These are phyloP conservation scores for Anastrepha obliqua DNA, from an alignment of 1,140 invertebrate genomes.

Conservation along the genomic window DNA sequence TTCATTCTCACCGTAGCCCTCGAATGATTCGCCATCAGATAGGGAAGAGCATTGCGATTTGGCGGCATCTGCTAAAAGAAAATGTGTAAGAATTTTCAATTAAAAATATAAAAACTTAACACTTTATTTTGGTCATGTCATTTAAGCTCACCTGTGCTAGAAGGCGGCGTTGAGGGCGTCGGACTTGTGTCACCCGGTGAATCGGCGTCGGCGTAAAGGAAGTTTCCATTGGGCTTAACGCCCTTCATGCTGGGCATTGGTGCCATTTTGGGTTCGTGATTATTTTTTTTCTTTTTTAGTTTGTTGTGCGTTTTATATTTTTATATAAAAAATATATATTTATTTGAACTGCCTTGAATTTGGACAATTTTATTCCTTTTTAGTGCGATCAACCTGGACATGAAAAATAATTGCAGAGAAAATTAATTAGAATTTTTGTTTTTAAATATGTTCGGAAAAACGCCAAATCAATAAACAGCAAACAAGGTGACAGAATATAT, in stretches of 20 bases:
- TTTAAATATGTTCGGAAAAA: not conserved
- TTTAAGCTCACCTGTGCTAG: constrained; percentile 68
- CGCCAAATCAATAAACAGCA: too few species aligned
- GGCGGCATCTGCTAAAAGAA: constrained; percentile 65
- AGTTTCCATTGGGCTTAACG: constrained; percentile 66
- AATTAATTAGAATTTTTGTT: constrained; percentile 19
- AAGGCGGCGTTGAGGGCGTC: constrained; percentile 71
- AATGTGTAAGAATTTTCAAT: not conserved
- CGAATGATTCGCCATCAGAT: constrained; percentile 81
- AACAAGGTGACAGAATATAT: too few species aligned
- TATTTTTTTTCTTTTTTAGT: not conserved
- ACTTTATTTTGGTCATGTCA: not conserved
- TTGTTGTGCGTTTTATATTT: not conserved
- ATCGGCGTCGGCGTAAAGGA: constrained; percentile 68
- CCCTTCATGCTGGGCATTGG: constrained; percentile 70
- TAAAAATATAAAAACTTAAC: not conserved
- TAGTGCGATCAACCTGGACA: not conserved
- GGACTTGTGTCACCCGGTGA: constrained; percentile 65
- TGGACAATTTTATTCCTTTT: not conserved
- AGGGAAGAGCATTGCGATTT: constrained; percentile 78
- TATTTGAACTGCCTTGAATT: not conserved
- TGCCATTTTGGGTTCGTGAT: constrained; percentile 63
- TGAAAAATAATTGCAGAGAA: not conserved
- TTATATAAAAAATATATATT: not conserved
- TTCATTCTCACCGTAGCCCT: constrained; percentile 79